Base-by-base conservation (phyloP, 2,797 vertebrate species). In the Macropodus opercularis region DNA sequence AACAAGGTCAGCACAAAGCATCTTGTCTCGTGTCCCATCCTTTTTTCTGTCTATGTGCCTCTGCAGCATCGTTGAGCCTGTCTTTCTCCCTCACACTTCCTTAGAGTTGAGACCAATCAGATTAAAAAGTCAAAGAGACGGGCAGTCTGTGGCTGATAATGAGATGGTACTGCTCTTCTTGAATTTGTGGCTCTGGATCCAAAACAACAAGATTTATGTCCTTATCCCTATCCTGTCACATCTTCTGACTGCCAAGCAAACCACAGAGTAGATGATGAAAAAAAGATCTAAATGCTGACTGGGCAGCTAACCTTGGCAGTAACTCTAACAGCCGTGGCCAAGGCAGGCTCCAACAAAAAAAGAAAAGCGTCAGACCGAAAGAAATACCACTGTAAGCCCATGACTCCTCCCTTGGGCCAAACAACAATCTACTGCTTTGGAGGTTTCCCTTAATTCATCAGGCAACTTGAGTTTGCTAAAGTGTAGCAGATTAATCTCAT, bases 371-470 rank as follows among this genome's bases (percentile, higher is more conserved):
- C 34, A 3, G 40, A 42, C 43, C 22, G 59, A 55, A 21, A 51
- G 46, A 69, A 63, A 77, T 70, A 74, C 63, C 63, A 60, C 75
- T 72, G 40, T 59, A 73, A 75, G 70, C 59, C 63, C 57, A 70
- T 51, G 48, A 75, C 55, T 43, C 3, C n/a, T 74, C 63, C 65
- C 70, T 49, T 41, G 59, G 41, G 49, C 52, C 40, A 54, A 73
- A 79, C 65, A 14, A 55, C 71, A 78, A 64, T 71, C 66, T 69
- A 40, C 44, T 50, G 57, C 68, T 61, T 75, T 53, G 67, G 38
- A 78, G 40, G 46, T 56, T 57, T 54, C 67, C 57, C 63, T 39
- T 34, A 78, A 72, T 40, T 66, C 63, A 80, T 73, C 75, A 80
- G 63, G 42, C 55, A 67, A 66, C 67, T 57, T 47, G 47, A 47